A percentile compares a stretch with the other conserved stretches of the same genome.
Evolutionary conservation across 2,888 invertebrate genomes (phyloP).

Genomic region (Caenorhabditis wallacei): DNA sequence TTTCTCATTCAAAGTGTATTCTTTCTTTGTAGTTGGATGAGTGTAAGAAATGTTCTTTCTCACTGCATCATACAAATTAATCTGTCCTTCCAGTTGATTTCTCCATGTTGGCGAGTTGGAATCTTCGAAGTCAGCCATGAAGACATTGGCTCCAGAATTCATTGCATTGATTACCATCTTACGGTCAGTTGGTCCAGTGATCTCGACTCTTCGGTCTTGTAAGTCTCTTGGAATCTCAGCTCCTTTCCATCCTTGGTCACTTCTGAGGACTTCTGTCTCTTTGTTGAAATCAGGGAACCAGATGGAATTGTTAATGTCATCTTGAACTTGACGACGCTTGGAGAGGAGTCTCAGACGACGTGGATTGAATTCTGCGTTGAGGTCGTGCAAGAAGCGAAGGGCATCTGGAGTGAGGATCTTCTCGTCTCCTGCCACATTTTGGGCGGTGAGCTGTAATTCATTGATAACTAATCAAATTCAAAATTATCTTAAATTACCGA

Average conservation of each 20-base stretch:
- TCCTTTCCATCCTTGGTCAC: constrained; percentile 86
- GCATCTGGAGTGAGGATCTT: constrained; percentile 86
- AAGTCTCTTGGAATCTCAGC: constrained; percentile 73
- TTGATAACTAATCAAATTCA: not conserved
- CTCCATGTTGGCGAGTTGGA: constrained; percentile 89
- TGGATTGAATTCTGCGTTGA: constrained; percentile 86
- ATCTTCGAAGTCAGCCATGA: constrained; percentile 85
- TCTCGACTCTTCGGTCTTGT: constrained; percentile 83
- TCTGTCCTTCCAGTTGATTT: constrained; percentile 87
- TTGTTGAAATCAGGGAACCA: constrained; percentile 84
- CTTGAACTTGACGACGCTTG: constrained; percentile 76
- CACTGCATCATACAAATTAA: constrained; percentile 87
- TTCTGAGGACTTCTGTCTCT: constrained; percentile 85
- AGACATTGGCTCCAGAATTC: constrained; percentile 85
- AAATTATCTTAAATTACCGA: constrained; percentile 60
- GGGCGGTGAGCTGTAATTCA: constrained; percentile 77
- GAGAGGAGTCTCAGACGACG: constrained; percentile 77
- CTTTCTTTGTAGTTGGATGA: constrained; percentile 82
- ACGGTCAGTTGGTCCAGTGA: constrained; percentile 86
- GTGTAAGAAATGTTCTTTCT: constrained; percentile 84
- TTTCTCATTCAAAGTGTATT: constrained; percentile 83
- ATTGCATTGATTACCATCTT: constrained; percentile 87
- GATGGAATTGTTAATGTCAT: constrained; percentile 80
- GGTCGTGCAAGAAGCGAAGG: constrained; percentile 86
- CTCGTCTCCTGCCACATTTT: constrained; percentile 84